A percentile compares a stretch with the other conserved stretches of the same genome.
These are phyloP conservation scores for Vulpes lagopus DNA, from an alignment of 2,113 vertebrate genomes.

Conservation along the genomic window DNA sequence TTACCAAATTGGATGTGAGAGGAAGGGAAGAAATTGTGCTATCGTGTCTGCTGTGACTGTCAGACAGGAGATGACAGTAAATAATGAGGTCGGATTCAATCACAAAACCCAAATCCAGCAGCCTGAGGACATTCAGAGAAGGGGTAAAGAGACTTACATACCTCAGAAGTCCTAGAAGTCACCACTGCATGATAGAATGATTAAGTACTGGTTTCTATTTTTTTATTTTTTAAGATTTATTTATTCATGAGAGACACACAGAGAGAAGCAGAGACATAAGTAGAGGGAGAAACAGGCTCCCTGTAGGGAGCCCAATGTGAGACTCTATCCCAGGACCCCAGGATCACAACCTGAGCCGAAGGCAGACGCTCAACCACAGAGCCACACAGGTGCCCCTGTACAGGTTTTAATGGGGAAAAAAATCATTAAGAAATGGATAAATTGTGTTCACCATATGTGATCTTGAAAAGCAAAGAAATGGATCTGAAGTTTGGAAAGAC, in stretches of 20 bases:
- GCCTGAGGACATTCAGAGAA: background rate
- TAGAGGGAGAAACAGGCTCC: too few species aligned
- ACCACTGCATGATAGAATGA: background rate
- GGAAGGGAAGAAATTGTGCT: background rate
- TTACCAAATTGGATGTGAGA: background rate
- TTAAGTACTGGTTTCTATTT: background rate
- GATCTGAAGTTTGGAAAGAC: background rate
- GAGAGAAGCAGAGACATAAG: too few species aligned
- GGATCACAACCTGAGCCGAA: too few species aligned
- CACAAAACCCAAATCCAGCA: background rate
- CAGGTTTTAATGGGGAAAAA: too few species aligned
- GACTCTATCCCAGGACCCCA: too few species aligned
- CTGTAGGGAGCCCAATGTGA: too few species aligned
- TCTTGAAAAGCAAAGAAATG: slow-evolving; percentile 48
- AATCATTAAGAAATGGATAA: background rate
- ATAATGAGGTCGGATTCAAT: slow-evolving; percentile 2
- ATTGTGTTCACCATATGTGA: background rate
- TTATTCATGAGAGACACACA: too few species aligned
- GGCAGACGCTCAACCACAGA: too few species aligned
- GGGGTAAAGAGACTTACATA: background rate
- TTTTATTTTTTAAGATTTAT: too few species aligned
- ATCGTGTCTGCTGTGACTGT: background rate
- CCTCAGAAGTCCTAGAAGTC: background rate
- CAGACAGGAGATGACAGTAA: slow-evolving; percentile 28
- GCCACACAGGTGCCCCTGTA: too few species aligned